Base-by-base conservation (phyloP, 2,113 vertebrate genomes). In the Entosphenus tridentatus region DNA sequence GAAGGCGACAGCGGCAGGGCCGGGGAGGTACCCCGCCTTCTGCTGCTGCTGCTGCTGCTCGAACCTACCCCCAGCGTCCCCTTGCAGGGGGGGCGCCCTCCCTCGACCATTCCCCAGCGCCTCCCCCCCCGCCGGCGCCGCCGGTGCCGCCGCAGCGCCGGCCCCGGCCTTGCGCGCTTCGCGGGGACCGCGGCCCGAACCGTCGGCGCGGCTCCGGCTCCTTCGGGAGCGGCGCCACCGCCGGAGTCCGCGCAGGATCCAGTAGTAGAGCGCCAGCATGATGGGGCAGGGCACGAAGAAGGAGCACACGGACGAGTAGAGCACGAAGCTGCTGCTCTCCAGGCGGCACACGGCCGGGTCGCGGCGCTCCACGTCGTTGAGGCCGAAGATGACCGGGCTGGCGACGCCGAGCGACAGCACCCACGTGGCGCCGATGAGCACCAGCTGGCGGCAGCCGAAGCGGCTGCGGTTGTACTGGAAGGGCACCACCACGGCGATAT, bases 381-480 rank as follows among this genome's bases (percentile, higher is more conserved):
- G 75, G 62, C 81, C 80, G 2, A 83, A 81, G 72, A 82, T 81
- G 11, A 82, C 79, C 0, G 81, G 81, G 70, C 79, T 81, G 3
- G 81, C 81, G 69, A 83, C 78, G 2, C 73, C 80, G 56, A 83
- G 67, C 4, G 81, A 83, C 68, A 83, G 74, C 54, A 80, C 74
- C 81, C 81, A 83, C 12, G 81, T 82, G 8, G 81, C 80, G 1
- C 77, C 71, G 69, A 83, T 82, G 59, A 83, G 76, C 2, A 72
- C 71, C 56, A 82, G 75, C 76, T 83, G 81, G 8, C 81, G 78
- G 69, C 79, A 56, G 8, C 81, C 82, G 74, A 83, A 83, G 73
- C 81, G 81, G 74, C 81, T 83, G 68, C 80, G 74, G 78, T 81
- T 83, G 75, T 83, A 83, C 74, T 80, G 80, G 54, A 83, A 75